Evolutionary conservation across 2,888 invertebrate species (phyloP).

Genomic region (Pediacus dermestoides): DNA sequence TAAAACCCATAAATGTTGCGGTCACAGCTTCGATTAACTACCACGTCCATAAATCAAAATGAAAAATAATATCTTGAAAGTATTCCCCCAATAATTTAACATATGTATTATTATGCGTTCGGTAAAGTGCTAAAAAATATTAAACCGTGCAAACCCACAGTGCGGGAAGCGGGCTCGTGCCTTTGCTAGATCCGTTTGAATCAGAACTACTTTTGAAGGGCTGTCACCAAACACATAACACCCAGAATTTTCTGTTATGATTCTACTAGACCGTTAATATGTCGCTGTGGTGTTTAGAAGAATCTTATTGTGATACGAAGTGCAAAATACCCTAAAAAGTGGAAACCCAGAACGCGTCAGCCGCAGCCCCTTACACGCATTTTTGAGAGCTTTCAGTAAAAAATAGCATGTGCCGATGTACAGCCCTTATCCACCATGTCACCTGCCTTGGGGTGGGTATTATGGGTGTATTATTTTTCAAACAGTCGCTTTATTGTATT

Average conservation of each 20-base stretch:
- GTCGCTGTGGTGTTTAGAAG: background rate
- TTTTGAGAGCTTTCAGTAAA: conserved; percentile 18
- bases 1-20: too few relatives aligned
- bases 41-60: too few relatives aligned
- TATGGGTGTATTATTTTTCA: too few relatives aligned
- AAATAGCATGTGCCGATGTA: conserved; percentile 9
- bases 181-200: conserved; percentile 5
- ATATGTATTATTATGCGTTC: too few relatives aligned
- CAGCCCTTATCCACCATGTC: background rate
- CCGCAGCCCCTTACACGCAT: conserved; percentile 9
- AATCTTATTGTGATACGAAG: conserved; percentile 8
- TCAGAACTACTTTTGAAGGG: conserved; percentile 10
- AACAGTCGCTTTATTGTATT: too few relatives aligned
- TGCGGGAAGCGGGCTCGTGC: conserved; percentile 9
- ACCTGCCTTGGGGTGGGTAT: conserved; percentile 2
- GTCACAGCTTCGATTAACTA: too few relatives aligned
- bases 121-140: conserved; percentile 8
- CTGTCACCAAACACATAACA: conserved; percentile 10
- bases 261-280: too few relatives aligned
- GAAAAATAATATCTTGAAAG: too few relatives aligned
- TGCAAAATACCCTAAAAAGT: conserved; percentile 10
- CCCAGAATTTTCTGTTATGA: conserved; percentile 6
- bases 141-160: conserved; percentile 8
- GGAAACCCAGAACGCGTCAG: conserved; percentile 8
- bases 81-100: too few relatives aligned